Percentiles rank a stretch among this genome's conserved stretches.
Evolutionary conservation across 2,797 vertebrate species (phyloP).

Genomic region (Urocyon cinereoargenteus): DNA sequence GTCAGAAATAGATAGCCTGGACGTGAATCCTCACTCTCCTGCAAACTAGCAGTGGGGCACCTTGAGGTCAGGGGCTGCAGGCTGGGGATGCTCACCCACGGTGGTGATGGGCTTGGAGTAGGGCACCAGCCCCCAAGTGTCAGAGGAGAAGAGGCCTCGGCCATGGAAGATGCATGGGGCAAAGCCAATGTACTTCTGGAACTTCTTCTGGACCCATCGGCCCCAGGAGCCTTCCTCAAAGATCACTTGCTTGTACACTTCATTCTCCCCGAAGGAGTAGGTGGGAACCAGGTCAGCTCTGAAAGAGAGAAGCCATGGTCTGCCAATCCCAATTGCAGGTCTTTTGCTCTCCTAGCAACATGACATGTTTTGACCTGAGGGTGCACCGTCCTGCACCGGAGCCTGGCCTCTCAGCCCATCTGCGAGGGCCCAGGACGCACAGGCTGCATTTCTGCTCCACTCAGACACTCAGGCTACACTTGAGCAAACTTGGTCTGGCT

Average conservation of each 20-base stretch:
- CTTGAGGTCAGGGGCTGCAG: background rate
- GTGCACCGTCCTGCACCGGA: background rate
- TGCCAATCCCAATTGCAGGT: background rate
- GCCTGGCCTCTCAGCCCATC: background rate
- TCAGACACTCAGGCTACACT: background rate
- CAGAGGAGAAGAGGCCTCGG: slow-evolving; percentile 94
- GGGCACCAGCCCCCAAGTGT: slow-evolving; percentile 95
- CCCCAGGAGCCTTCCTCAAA: slow-evolving; percentile 95
- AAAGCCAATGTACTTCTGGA: slow-evolving; percentile 97
- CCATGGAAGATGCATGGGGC: slow-evolving; percentile 97
- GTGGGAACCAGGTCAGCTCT: slow-evolving; percentile 97
- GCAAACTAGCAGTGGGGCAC: background rate
- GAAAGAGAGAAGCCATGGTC: slow-evolving; percentile 36
- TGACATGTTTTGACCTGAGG: background rate
- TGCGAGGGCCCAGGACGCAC: background rate
- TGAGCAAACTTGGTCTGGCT: background rate
- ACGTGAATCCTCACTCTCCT: background rate
- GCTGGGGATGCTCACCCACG: slow-evolving; percentile 89
- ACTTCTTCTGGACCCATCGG: slow-evolving; percentile 92
- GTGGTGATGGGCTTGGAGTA: slow-evolving; percentile 96
- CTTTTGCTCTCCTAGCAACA: background rate
- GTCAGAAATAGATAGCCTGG: background rate
- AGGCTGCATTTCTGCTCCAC: background rate
- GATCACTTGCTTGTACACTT: slow-evolving; percentile 96
- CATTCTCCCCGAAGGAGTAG: slow-evolving; percentile 98